Evolutionary conservation across 2,888 invertebrate genomes (phyloP).

Genomic region (Podabrus alpinus): DNA sequence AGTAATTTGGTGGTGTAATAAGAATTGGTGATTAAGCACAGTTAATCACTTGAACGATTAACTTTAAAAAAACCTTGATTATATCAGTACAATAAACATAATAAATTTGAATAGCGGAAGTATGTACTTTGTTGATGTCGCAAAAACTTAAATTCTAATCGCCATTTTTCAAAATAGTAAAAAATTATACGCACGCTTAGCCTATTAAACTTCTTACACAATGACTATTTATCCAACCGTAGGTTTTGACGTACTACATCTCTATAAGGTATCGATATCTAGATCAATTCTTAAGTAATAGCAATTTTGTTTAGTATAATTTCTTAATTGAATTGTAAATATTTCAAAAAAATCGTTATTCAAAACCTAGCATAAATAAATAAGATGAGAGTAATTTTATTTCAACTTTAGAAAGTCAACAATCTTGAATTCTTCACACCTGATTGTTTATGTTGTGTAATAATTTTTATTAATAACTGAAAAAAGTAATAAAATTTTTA

Average conservation of each 20-base stretch:
- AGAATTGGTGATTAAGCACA: background rate
- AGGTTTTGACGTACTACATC: background rate
- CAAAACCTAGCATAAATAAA: background rate
- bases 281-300: background rate
- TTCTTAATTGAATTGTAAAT: background rate
- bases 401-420: background rate
- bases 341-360: background rate
- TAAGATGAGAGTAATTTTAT: background rate
- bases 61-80: background rate
- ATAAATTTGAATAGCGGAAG: background rate
- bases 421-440: background rate
- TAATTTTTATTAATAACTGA: background rate
- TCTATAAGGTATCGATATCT: background rate
- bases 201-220: conserved; percentile 8
- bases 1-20: background rate
- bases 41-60: background rate
- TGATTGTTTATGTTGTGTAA: background rate
- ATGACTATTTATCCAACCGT: background rate
- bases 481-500: background rate
- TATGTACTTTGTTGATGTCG: background rate
- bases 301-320: background rate
- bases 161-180: background rate
- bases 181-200: conserved; percentile 11
- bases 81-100: background rate
- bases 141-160: background rate